Base-by-base conservation (phyloP, 2,113 vertebrate species). In the Corythornis vintsioides region DNA sequence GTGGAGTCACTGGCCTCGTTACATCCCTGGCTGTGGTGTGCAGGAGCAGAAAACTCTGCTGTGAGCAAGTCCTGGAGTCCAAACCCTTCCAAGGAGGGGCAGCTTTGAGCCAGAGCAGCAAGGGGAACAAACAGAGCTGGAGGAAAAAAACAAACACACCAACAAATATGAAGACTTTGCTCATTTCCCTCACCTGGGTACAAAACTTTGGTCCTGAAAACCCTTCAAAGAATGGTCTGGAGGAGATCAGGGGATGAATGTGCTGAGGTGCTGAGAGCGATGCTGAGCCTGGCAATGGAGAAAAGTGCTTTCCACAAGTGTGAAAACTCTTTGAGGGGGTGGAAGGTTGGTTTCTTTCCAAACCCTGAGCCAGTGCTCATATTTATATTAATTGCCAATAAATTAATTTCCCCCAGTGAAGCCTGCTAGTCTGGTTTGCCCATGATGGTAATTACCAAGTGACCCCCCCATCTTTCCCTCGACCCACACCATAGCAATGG, bases 171-270 rank as follows among this genome's bases (percentile, higher is more conserved):
- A 64, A 89, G 11, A 60, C n/a, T 73, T 38, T 20, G 6, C 28
- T 69, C 7, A 20, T 76, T 89, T 78, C 25, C 57, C 42, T 43
- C 21, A 19, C 13, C n/a, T 59, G 9, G 18, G 13, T 55, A 45
- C 38, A 75, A 59, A 29, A 13, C 11, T 64, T 95, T 98, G 64
- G 91, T 98, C 77, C 96, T 98, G 48, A 98, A 98, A 97, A 97
- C 97, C 29, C 96, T 96, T 96, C 29, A 98, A 98, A 89, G 98
- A 98, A 64, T 97, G 97, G 25, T n/a, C n/a, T 1, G 16, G 60
- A 15, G 33, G 11, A 13, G 25, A n/a, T 9, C 38, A 48, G 71
- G 52, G 74, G 31, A 31, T 13, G 10, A 25, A n/a, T 9, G 33
- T 25, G 15, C 11, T 10, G 52, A 70, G 31, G 11, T 52, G 47